Base-by-base conservation (phyloP, 2,797 vertebrate species). In the Microctenopoma steveboyesi region DNA sequence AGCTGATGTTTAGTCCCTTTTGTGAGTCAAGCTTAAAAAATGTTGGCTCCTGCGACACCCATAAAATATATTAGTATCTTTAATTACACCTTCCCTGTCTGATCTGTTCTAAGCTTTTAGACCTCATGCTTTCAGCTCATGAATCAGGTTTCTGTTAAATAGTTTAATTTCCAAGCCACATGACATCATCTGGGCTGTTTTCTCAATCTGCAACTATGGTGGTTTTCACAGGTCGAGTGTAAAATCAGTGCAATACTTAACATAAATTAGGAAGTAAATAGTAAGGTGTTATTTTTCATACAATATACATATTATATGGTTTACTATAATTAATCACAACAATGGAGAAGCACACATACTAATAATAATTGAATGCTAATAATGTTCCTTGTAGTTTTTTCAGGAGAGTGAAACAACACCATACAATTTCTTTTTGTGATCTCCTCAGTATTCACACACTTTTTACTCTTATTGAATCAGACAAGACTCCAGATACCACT, bases 401-500 rank as follows among this genome's bases (percentile, higher is more conserved):
- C 4, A 7, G 2, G 27, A 45, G 25, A 39, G 61, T 30, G 25
- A 76, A 74, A 72, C 48, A 43, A 57, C 4, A 69, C 3, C 60
- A 43, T n/a, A 28, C 39, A 51, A 63, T 64, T 46, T 60, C 50
- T 50, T 58, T 57, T 71, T 46, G 40, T 35, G 67, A 83, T 50
- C 63, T 86, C 76, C 74, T 76, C 57, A 39, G 74, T 73, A 51
- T 79, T 70, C 65, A 74, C 60, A 48, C 67, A 46, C 77, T 74
- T 46, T 59, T 84, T 72, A 58, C 59, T 67, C 46, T 74, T 70
- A 83, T 83, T 82, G 57, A 88, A 85, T 79, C 78, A 84, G 77
- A 82, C 74, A 56, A 68, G 66, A 72, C 79, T 88, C 83, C 76
- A 70, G 81, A 86, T 59, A 64, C 74, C 78, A 70, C 82, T 82